A percentile compares a stretch with the other conserved stretches of the same genome.
These are phyloP conservation scores for Ceratitis capitata DNA, from an alignment of 1,140 invertebrate species.

Conservation along the genomic window DNA sequence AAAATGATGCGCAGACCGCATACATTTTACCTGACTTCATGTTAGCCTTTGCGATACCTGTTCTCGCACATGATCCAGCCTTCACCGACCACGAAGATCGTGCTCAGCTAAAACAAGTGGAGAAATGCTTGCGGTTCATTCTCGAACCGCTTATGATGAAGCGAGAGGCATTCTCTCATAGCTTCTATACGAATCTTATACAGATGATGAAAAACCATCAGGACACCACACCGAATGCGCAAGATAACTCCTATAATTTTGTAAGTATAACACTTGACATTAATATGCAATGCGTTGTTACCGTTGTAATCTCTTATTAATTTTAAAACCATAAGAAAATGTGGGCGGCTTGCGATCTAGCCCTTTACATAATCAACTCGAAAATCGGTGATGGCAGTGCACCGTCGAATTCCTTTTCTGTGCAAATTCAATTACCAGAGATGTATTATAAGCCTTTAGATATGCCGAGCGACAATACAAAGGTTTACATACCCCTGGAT, in stretches of 20 bases:
- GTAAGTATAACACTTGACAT: slow-evolving; percentile 37
- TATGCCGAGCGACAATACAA: slow-evolving; percentile 53
- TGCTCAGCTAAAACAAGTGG: slow-evolving; percentile 78
- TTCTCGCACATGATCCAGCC: slow-evolving; percentile 90
- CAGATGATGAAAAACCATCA: slow-evolving; percentile 93
- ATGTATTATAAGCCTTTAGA: slow-evolving; percentile 60
- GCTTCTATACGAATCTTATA: slow-evolving; percentile 94
- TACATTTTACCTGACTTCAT: slow-evolving; percentile 96
- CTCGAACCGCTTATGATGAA: slow-evolving; percentile 92
- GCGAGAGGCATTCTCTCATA: slow-evolving; percentile 93
- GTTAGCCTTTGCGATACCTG: slow-evolving; percentile 92
- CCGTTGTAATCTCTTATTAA: too few species aligned
- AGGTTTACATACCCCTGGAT: slow-evolving; percentile 61
- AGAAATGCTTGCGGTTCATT: slow-evolving; percentile 91
- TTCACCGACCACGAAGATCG: slow-evolving; percentile 81
- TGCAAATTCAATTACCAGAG: slow-evolving; percentile 57
- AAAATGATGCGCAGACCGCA: slow-evolving; percentile 76
- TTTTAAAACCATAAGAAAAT: slow-evolving; percentile 77
- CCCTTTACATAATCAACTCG: slow-evolving; percentile 84
- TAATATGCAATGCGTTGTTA: too few species aligned
- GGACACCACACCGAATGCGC: slow-evolving; percentile 83
- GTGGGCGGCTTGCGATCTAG: slow-evolving; percentile 94
- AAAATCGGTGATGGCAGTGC: slow-evolving; percentile 57
- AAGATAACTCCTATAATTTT: slow-evolving; percentile 77
- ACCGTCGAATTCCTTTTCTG: slow-evolving; percentile 55